Evolutionary conservation across 2,113 vertebrate genomes (phyloP), one percentile per base, ranked within the genome.

Genomic region (Ophiodon elongatus): DNA sequence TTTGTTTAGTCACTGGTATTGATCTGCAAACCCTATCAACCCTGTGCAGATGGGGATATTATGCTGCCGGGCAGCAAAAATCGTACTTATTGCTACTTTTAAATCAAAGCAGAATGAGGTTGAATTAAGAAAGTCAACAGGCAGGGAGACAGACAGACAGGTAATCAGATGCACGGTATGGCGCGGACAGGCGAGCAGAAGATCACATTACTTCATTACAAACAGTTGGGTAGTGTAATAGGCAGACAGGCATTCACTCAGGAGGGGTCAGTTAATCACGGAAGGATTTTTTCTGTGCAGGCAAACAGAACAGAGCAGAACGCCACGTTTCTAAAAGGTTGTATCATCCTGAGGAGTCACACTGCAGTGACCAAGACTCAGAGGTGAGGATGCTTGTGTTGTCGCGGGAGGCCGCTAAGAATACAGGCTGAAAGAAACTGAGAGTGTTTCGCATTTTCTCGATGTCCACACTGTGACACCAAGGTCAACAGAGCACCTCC

Each of bases 201-300:
- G n/a, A 62, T 73, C 6, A 6, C 29, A 6, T 59, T 43, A 25
- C 75, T 19, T 39, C 37, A 71, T 23, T 47, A 77, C 73, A 75
- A 78, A 67, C 45, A 82, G 70, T 65, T 14, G 0, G 52, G 56
- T 64, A 4, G 52, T 9, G 8, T 70, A 56, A 73, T 8, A 35
- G 64, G 23, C 76, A 50, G 39, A 33, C 76, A 35, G 54, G 37
- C 60, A 66, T 79, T 47, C 25, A 0, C 27, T 63, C 74, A 54
- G 85, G 85, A 84, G 73, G 71, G 52, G 37, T 59, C 68, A 10
- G 27, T 83, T 87, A 87, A 85, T 91, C 87, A 73, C 39, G 3
- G 56, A 63, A 85, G 86, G 80, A 85, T 89, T 91, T 89, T 91
- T 91, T 87, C 89, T 84, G 79, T 69, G 63, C 65, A 2, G 83